Percentiles rank a stretch among this genome's conserved stretches.
These are phyloP conservation scores for Vulpes ferrilata DNA, from an alignment of 2,113 vertebrate species.

Conservation along the genomic window DNA sequence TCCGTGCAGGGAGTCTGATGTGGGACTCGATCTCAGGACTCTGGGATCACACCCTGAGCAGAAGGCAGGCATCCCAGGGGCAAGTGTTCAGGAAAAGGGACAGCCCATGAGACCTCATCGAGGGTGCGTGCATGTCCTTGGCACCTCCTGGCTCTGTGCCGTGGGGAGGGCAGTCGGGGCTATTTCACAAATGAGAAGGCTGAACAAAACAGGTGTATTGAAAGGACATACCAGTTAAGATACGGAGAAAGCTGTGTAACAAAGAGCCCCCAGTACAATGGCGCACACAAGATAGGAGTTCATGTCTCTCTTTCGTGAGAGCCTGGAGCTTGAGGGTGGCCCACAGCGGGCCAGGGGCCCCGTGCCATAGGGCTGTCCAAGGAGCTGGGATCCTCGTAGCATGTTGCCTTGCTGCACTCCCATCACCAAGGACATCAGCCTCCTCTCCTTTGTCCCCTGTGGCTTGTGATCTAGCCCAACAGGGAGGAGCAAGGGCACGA, in stretches of 20 bases:
- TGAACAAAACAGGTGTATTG: rapidly evolving
- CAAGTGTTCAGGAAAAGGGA: not conserved
- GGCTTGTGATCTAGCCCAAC: not conserved
- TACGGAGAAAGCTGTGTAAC: not conserved
- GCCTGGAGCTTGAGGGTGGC: not conserved
- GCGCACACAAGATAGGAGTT: rapidly evolving
- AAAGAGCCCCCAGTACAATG: not conserved
- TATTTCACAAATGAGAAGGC: rapidly evolving
- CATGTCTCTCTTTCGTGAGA: not conserved
- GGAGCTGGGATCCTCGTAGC: not conserved
- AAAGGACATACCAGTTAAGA: not conserved
- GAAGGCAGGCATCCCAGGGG: too few relatives aligned
- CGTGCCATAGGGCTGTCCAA: rapidly evolving
- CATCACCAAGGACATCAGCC: not conserved
- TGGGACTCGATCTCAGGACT: too few relatives aligned
- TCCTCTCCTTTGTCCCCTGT: not conserved
- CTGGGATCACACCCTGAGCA: too few relatives aligned
- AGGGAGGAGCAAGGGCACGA: not conserved
- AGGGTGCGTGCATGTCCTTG: rapidly evolving
- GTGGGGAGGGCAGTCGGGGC: not conserved
- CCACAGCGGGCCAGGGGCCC: not conserved
- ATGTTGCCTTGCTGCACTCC: rapidly evolving
- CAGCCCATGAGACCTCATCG: too few relatives aligned
- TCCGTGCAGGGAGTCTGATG: too few relatives aligned
- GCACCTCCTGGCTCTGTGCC: not conserved